Evolutionary conservation across 2,888 invertebrate species (phyloP).

Genomic region (Enoplolaimus lenunculus): DNA sequence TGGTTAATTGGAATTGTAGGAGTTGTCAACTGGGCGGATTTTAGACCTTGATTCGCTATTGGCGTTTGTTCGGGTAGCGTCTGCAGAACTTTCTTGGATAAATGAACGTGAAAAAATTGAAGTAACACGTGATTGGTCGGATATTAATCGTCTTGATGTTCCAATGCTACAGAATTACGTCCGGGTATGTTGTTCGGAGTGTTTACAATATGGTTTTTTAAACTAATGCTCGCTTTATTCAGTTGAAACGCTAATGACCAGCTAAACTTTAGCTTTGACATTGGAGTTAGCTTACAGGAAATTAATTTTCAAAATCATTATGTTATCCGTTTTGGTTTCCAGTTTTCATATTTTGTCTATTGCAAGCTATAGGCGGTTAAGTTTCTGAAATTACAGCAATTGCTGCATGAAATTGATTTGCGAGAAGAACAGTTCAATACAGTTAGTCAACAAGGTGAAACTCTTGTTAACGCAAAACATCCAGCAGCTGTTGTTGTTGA

Average conservation of each 20-base stretch:
- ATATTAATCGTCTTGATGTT: conserved; percentile 11
- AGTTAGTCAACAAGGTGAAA: conserved; percentile 82
- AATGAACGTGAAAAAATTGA: conserved; percentile 87
- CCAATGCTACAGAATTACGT: conserved; percentile 20
- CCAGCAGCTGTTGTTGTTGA: conserved; percentile 85
- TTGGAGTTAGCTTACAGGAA: too few species aligned
- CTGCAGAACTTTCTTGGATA: conserved; percentile 77
- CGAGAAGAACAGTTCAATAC: conserved; percentile 84
- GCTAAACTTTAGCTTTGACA: too few species aligned
- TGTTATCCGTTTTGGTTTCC: too few species aligned
- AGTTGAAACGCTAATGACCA: too few species aligned
- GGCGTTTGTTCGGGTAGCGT: conserved; percentile 40
- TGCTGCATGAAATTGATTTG: conserved; percentile 85
- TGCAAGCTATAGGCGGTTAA: too few species aligned
- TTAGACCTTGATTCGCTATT: conserved; percentile 72
- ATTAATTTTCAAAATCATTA: too few species aligned
- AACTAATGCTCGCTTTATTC: too few species aligned
- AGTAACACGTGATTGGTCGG: conserved; percentile 86
- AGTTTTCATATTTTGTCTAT: too few species aligned
- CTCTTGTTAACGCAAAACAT: conserved; percentile 77
- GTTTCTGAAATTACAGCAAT: conserved; percentile 16
- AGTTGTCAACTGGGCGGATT: conserved; percentile 60
- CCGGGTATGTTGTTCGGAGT: too few species aligned
- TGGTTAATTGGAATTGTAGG: too few species aligned
- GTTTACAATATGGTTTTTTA: too few species aligned